These are phyloP conservation scores for Hippocampus abdominalis DNA, from an alignment of 2,113 vertebrate genomes.

Conservation along the genomic window DNA sequence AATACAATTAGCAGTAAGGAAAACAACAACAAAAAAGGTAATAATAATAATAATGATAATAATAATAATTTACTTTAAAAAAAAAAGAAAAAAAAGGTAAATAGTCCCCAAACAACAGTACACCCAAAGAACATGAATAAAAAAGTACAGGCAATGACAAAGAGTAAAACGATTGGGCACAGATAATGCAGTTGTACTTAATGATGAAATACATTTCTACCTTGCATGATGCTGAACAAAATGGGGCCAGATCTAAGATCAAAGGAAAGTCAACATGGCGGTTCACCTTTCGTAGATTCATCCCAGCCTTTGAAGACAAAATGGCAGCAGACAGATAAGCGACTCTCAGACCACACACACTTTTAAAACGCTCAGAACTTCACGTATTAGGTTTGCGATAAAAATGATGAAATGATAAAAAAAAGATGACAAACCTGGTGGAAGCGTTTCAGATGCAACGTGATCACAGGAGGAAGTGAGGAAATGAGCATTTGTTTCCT, in stretches of 20 bases:
- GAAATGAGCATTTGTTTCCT: conserved; percentile 95
- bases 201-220: conserved; percentile 61
- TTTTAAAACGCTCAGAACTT: neutral
- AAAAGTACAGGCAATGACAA: conserved; percentile 1
- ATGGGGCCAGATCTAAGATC: conserved; percentile 87
- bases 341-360: neutral
- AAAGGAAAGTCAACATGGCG: conserved; percentile 95
- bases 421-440: conserved; percentile 77
- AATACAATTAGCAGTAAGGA: conserved; percentile 1
- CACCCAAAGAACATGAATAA: neutral
- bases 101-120: neutral
- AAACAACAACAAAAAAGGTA: neutral
- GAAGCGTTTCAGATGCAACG: conserved; percentile 95
- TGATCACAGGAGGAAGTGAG: conserved; percentile 85
- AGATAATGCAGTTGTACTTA: neutral
- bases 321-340: neutral
- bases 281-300: conserved; percentile 93
- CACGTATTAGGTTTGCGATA: neutral
- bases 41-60: no score
- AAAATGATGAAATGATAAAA: neutral
- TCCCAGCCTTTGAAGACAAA: conserved; percentile 78
- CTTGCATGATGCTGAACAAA: conserved; percentile 92
- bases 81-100: neutral
- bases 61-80: neutral
- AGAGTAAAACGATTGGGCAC: neutral